Percentiles rank a stretch among this genome's conserved stretches.
These are phyloP conservation scores for Carlito syrichta DNA, from an alignment of 2,113 vertebrate species.

Conservation along the genomic window DNA sequence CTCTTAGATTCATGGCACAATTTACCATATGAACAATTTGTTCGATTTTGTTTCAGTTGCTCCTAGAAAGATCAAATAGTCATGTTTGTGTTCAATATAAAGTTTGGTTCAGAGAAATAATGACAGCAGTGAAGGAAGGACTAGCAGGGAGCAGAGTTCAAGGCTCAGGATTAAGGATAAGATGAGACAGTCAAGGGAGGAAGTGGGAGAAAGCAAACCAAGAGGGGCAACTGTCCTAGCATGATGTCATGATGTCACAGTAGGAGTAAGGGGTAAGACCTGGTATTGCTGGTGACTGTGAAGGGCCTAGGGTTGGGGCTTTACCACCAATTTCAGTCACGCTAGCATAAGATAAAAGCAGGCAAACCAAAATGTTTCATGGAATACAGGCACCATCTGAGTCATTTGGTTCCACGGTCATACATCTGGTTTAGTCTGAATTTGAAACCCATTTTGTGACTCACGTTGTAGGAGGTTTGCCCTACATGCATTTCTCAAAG, in stretches of 20 bases:
- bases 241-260: fast-evolving
- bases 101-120: neutral
- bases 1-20: neutral
- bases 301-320: fast-evolving
- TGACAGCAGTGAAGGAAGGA: neutral
- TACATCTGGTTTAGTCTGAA: neutral
- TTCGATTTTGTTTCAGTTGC: neutral
- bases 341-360: neutral
- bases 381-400: neutral
- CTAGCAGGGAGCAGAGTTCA: neutral
- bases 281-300: neutral
- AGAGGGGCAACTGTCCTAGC: fast-evolving
- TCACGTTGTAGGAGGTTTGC: no score
- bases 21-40: neutral
- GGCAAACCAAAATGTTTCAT: neutral
- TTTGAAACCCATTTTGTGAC: neutral
- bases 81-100: neutral
- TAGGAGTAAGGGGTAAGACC: neutral
- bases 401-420: neutral
- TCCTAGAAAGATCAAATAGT: neutral
- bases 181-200: neutral
- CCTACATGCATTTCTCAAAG: neutral
- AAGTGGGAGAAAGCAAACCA: no score
- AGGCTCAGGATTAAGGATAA: neutral
- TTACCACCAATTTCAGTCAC: no score